Evolutionary conservation across 2,113 vertebrate species (phyloP).

Genomic region (Aythya baeri): DNA sequence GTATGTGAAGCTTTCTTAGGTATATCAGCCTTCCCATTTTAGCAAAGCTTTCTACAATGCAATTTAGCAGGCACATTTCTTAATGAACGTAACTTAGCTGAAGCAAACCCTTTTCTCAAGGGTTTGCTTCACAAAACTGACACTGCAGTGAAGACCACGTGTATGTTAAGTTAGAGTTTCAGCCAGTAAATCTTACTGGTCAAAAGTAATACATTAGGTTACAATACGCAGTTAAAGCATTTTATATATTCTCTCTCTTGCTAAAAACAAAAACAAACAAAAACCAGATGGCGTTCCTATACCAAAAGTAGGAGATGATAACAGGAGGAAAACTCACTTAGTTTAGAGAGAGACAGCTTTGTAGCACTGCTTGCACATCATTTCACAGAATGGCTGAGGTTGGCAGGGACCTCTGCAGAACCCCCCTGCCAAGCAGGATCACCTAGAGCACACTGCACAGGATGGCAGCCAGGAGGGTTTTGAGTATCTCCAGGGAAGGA

Average conservation of each 20-base stretch:
- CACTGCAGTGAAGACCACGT: background rate
- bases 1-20: background rate
- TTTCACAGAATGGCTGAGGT: no score
- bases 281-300: background rate
- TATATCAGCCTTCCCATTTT: background rate
- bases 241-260: background rate
- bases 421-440: no score
- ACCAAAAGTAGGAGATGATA: background rate
- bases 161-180: background rate
- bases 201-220: background rate
- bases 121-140: background rate
- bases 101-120: background rate
- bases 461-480: no score
- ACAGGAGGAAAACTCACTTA: background rate
- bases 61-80: background rate
- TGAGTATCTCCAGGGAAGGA: no score
- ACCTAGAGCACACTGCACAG: no score
- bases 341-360: background rate
- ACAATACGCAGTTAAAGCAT: background rate
- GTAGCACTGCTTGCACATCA: background rate
- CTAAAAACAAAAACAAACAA: background rate
- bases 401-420: no score
- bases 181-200: background rate
- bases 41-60: background rate
- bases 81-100: background rate